A percentile compares a stretch with the other conserved stretches of the same genome.
These are phyloP conservation scores for Chrysodeixis includens DNA, from an alignment of 2,888 invertebrate species.

Conservation along the genomic window DNA sequence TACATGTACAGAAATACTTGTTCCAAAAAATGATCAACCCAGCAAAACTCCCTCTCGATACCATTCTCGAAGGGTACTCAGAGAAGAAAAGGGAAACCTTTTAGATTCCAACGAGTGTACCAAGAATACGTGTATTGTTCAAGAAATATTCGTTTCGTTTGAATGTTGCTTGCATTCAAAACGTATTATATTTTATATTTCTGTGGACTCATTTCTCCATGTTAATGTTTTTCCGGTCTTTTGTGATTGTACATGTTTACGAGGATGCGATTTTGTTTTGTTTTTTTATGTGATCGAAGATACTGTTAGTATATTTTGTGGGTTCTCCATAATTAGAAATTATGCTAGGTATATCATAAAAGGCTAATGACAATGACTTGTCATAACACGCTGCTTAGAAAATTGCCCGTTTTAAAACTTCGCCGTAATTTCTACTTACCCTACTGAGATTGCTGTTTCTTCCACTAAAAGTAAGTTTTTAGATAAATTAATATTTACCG, in stretches of 20 bases:
- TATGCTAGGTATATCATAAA: no score
- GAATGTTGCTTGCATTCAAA: constrained; percentile 21
- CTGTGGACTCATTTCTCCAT: constrained; percentile 11
- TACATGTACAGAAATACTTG: background rate
- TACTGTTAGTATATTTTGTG: background rate
- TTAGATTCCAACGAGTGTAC: background rate
- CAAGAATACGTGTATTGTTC: constrained; percentile 14
- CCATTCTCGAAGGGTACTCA: background rate
- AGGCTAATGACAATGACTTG: no score
- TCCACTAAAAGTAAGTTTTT: no score
- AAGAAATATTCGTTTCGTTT: constrained; percentile 12
- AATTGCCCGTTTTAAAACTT: no score
- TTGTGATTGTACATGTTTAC: constrained; percentile 28
- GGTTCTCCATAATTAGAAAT: no score
- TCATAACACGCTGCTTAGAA: no score
- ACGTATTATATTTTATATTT: constrained; percentile 10
- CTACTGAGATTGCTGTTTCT: no score
- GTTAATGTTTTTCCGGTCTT: constrained; percentile 36
- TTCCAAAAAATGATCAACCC: background rate
- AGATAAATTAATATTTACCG: no score
- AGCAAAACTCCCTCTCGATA: background rate
- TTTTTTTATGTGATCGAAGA: background rate
- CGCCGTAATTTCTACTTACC: no score
- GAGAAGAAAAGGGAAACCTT: background rate
- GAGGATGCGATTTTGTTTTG: background rate